Base-by-base conservation (phyloP, 2,113 vertebrate species). In the Nerophis lumbriciformis region DNA sequence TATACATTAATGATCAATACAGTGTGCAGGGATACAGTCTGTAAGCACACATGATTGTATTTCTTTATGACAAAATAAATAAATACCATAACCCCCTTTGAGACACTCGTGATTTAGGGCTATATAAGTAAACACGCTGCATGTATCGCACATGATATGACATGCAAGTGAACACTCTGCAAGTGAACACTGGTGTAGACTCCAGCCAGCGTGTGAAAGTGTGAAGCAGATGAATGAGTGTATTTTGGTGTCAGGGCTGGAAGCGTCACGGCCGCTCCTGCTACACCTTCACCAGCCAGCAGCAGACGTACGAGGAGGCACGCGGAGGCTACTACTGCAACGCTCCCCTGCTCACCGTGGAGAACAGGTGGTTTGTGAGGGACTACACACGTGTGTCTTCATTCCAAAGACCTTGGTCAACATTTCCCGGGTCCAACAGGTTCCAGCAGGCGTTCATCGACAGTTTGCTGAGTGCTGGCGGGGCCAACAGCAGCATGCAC, bases 401-500 rank as follows among this genome's bases (percentile, higher is more conserved):
- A 9, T 61, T 49, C 48, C 12, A 45, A 13, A 45, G 21, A 37
- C 19, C 4, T 15, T 35, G 1, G 5, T 6, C 9, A 13, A 13
- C 11, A 19, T 38, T 12, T 61, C 53, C 59, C 48, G 19, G 0
- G 56, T 39, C 16, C 47, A 58, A 37, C 76, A 98, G 96, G 89
- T 98, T 95, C 85, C 96, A 98, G 83, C 96, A 99, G 84, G 92
- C 90, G 36, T 99, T 97, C 76, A 76, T 98, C 66, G 94, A 91
- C 89, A 96, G 90, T 80, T 85, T 97, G 83, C 90, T 97, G 78
- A 90, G 5, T 28, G 90, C 82, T 50, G 53, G 72, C 38, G 86
- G 81, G 4, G 79, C 86, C 66, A 88, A 83, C 8, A 87, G 87
- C 13, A 81, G 89, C 61, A 66, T 53, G 68, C 91, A 90, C 68